A percentile compares a stretch with the other conserved stretches of the same genome.
Evolutionary conservation across 2,888 invertebrate species (phyloP).

Genomic region (Branchinecta sandiegonensis): DNA sequence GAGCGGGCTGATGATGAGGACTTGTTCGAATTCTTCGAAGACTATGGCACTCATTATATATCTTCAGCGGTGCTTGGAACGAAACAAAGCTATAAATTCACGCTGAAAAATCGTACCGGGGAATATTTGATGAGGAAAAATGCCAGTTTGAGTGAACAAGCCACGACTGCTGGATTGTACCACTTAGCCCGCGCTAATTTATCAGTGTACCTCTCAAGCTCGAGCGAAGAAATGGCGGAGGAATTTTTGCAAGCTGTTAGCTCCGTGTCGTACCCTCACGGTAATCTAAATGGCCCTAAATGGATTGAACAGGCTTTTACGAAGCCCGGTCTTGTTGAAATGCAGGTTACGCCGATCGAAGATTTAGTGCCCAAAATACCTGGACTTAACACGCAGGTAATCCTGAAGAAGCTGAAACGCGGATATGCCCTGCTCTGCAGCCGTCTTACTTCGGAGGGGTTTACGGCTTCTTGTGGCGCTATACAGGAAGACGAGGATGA

Average conservation of each 20-base stretch:
- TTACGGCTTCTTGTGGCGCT: not conserved
- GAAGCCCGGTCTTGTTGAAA: constrained; percentile 5
- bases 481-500: constrained; percentile 12
- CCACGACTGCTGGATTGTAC: constrained; percentile 21
- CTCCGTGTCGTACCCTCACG: constrained; percentile 11
- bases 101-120: constrained; percentile 9
- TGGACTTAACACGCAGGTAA: constrained; percentile 2
- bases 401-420: constrained; percentile 1
- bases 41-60: constrained; percentile 23
- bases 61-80: constrained; percentile 19
- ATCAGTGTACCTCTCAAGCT: constrained; percentile 19
- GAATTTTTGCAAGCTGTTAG: constrained; percentile 18
- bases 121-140: constrained; percentile 18
- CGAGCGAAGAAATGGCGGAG: constrained; percentile 17
- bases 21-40: constrained; percentile 22
- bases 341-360: constrained; percentile 9
- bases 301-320: constrained; percentile 12
- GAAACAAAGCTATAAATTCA: constrained; percentile 20
- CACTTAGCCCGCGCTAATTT: constrained; percentile 19
- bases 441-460: not conserved
- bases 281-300: constrained; percentile 15
- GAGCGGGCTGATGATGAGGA: constrained; percentile 20
- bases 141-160: constrained; percentile 16
- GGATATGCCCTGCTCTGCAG: constrained; percentile 2
- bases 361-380: constrained; percentile 11